phyloP scores from a whole-genome alignment of 2,888 invertebrate genomes.

The Lissonota sp. region DNA sequence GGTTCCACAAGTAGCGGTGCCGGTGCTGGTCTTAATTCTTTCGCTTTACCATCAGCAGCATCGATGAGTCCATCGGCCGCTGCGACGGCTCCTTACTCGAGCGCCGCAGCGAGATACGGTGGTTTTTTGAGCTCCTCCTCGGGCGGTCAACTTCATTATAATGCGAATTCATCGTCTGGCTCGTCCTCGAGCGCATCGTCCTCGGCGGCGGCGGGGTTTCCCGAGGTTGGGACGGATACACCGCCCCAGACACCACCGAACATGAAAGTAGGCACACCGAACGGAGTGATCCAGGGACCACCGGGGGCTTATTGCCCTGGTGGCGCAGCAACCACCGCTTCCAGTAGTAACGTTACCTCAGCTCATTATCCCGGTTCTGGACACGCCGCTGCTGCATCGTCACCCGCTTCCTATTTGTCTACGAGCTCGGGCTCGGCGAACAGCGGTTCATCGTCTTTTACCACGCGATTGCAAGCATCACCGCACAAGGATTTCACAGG shows the following conservation, averaged over 20 bases:
- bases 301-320: conserved; percentile 90
- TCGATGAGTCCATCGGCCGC: conserved; percentile 83
- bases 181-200: conserved; percentile 85
- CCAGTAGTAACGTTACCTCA: conserved; percentile 75
- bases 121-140: conserved; percentile 82
- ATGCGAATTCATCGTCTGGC: conserved; percentile 80
- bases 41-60: conserved; percentile 80
- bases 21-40: conserved; percentile 74
- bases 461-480: conserved; percentile 84
- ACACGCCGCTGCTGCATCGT: conserved; percentile 82
- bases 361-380: conserved; percentile 76
- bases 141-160: conserved; percentile 81
- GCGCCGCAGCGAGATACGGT: conserved; percentile 83
- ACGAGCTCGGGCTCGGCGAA: conserved; percentile 86
- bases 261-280: conserved; percentile 93
- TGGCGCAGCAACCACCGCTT: conserved; percentile 84
- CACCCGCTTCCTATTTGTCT: conserved; percentile 83
- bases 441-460: conserved; percentile 84
- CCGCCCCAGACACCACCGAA: conserved; percentile 97
- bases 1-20: conserved; percentile 67
- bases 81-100: conserved; percentile 83
- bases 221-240: conserved; percentile 94
- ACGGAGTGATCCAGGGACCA: conserved; percentile 83
- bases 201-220: conserved; percentile 92
- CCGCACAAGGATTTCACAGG: conserved; percentile 83